These are phyloP conservation scores for Tribolium castaneum DNA, from an alignment of 1,140 invertebrate genomes.

Conservation along the genomic window DNA sequence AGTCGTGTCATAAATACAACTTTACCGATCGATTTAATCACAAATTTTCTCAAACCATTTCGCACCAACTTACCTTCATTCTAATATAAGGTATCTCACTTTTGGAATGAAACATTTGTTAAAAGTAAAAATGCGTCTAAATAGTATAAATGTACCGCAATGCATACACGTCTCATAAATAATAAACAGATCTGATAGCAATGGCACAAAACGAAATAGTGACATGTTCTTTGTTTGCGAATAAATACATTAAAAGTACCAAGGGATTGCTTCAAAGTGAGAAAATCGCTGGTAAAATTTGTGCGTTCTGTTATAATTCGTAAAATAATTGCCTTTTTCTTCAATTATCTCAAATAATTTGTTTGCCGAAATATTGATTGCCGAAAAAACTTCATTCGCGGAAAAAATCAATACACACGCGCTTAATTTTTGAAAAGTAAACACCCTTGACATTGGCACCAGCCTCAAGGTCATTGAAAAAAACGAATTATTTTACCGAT, in stretches of 20 bases:
- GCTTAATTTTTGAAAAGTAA: neutral
- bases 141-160: neutral
- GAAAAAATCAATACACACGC: neutral
- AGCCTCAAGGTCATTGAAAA: neutral
- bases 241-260: neutral
- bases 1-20: neutral
- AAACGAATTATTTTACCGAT: constrained; percentile 56
- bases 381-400: neutral
- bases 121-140: neutral
- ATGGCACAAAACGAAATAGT: neutral
- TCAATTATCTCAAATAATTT: neutral
- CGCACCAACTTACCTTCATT: constrained; percentile 10
- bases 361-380: neutral
- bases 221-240: neutral
- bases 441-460: neutral
- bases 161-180: neutral
- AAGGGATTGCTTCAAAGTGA: neutral
- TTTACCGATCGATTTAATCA: neutral
- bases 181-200: constrained; percentile 1
- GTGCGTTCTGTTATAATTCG: no score
- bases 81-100: neutral
- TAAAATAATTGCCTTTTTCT: no score
- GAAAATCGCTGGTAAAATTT: no score
- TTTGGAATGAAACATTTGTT: constrained; percentile 5
- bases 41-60: neutral